Percentiles rank a stretch among this genome's conserved stretches.
These are phyloP conservation scores for Vombatus ursinus DNA, from an alignment of 2,113 vertebrate species.

Conservation along the genomic window DNA sequence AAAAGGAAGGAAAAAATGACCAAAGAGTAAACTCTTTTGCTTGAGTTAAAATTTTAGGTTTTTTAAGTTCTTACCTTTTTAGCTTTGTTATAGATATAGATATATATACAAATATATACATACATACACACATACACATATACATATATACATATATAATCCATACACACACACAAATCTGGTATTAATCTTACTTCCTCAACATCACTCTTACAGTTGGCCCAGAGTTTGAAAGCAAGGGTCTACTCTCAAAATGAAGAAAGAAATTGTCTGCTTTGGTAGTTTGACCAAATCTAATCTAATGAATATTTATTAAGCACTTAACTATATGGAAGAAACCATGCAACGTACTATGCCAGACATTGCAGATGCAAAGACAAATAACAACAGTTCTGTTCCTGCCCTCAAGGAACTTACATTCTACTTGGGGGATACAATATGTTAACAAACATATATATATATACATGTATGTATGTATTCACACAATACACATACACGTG, in stretches of 20 bases:
- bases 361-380: not conserved
- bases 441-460: not conserved
- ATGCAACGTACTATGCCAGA: not conserved
- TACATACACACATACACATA: too few species aligned
- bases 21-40: conserved; percentile 22
- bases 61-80: not conserved
- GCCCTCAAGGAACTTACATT: not conserved
- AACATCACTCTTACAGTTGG: not conserved
- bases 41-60: not conserved
- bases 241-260: conserved; percentile 44
- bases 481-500: too few species aligned
- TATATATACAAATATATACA: too few species aligned
- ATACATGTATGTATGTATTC: too few species aligned
- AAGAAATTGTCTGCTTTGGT: not conserved
- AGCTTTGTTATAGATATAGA: not conserved
- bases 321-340: not conserved
- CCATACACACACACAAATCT: too few species aligned
- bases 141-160: too few species aligned
- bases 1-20: conserved; percentile 23
- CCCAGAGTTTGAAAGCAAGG: not conserved
- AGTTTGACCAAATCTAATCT: not conserved
- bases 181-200: not conserved
- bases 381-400: not conserved
- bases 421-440: not conserved
- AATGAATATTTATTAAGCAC: not conserved